Conservation (phyloP, 1,140 invertebrate species). For the Orchestia grillus region DNA sequence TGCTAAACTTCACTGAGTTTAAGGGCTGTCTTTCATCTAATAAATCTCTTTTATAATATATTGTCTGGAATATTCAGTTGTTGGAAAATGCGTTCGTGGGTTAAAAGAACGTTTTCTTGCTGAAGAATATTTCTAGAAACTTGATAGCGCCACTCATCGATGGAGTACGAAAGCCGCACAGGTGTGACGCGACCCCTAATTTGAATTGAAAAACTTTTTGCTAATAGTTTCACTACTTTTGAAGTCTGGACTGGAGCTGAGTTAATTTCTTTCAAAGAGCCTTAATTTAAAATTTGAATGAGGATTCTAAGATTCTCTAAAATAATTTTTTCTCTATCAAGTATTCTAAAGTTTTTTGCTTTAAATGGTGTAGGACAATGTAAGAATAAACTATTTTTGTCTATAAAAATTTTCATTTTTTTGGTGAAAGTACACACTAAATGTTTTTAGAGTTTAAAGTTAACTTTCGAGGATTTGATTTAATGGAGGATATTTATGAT, state of each 20-base stretch:
- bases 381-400: not conserved
- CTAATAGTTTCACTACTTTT: not conserved
- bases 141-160: not conserved
- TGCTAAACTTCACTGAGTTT: not conserved
- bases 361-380: not conserved
- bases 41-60: not conserved
- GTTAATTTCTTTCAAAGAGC: not conserved
- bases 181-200: not conserved
- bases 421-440: too few relatives aligned
- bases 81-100: not conserved
- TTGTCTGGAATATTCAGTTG: not conserved
- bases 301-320: not conserved
- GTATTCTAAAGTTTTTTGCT: not conserved
- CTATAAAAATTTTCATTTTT: too few relatives aligned
- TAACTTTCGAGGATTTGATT: not conserved
- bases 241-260: not conserved
- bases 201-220: not conserved
- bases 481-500: not conserved
- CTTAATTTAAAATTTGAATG: not conserved
- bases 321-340: not conserved
- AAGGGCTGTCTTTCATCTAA: not conserved
- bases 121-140: not conserved
- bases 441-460: too few relatives aligned
- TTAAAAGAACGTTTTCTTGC: not conserved
- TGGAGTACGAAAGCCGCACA: not conserved